Evolutionary conservation across 92 coral and sea anemone species (phyloP).

Genomic region (Pocillopora grandis): DNA sequence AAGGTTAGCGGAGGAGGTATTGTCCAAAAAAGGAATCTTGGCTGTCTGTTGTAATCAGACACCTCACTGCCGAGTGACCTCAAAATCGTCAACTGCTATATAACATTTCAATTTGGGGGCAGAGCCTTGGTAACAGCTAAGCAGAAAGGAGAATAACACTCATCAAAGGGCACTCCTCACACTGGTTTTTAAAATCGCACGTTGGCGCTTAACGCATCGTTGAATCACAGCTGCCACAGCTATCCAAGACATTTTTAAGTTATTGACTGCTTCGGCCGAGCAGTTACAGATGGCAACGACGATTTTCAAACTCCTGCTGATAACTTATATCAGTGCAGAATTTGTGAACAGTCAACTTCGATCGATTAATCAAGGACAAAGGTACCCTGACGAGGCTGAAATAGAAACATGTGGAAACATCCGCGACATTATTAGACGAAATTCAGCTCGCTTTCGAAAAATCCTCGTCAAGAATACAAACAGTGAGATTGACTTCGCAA

Average conservation of each 20-base stretch:
- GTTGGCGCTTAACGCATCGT: not conserved
- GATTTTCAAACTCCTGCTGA: slow-evolving; percentile 34
- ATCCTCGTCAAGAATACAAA: slow-evolving; percentile 86
- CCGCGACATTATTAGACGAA: slow-evolving; percentile 82
- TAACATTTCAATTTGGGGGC: slow-evolving; percentile 33
- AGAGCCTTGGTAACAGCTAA: slow-evolving; percentile 16
- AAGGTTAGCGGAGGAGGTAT: not conserved
- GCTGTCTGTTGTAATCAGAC: not conserved
- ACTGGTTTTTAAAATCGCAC: not conserved
- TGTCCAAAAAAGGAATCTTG: slow-evolving; percentile 12
- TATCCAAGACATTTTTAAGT: not conserved
- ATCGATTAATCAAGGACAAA: slow-evolving; percentile 27
- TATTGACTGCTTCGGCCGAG: slow-evolving; percentile 1
- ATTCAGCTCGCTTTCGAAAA: slow-evolving; percentile 85
- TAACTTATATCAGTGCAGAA: slow-evolving; percentile 12
- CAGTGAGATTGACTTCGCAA: slow-evolving; percentile 56
- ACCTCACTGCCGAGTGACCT: not conserved
- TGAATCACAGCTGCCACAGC: not conserved
- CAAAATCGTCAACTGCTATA: not conserved
- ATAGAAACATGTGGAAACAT: slow-evolving; percentile 82
- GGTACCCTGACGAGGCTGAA: slow-evolving; percentile 68
- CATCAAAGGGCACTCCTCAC: not conserved
- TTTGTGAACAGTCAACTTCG: slow-evolving; percentile 25
- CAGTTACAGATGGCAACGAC: slow-evolving; percentile 9
- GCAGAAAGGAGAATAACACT: not conserved